Conservation (phyloP, 2,888 invertebrate genomes). For the Oasisia sp. region DNA sequence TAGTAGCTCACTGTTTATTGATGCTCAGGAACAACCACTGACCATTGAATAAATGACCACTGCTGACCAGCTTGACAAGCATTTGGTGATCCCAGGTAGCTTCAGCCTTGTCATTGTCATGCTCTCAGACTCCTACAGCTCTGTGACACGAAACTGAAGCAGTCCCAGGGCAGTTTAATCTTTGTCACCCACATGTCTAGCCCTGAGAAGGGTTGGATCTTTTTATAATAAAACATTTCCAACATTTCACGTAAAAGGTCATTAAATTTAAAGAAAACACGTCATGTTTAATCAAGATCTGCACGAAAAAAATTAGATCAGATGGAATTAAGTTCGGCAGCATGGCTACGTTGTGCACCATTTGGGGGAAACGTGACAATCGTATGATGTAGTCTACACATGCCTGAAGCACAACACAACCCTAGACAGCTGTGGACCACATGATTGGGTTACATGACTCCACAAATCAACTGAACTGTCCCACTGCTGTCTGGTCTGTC, state of each 20-base stretch:
- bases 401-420: background rate
- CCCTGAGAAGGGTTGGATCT: too few species aligned
- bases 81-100: background rate
- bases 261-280: too few species aligned
- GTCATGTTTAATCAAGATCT: too few species aligned
- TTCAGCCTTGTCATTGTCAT: background rate
- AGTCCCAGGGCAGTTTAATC: too few species aligned
- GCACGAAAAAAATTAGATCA: background rate
- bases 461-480: background rate
- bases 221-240: too few species aligned
- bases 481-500: background rate
- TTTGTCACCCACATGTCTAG: too few species aligned
- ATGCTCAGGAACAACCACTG: background rate
- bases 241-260: too few species aligned
- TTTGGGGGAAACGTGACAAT: background rate
- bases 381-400: background rate
- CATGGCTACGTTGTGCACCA: background rate
- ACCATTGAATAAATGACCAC: background rate
- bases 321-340: background rate
- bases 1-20: background rate
- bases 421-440: background rate
- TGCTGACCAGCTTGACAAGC: background rate
- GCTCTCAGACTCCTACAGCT: background rate
- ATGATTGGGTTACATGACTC: background rate
- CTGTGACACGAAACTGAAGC: too few species aligned